These are phyloP conservation scores for Isichthys henryi DNA, from an alignment of 2,113 vertebrate genomes.

Conservation along the genomic window DNA sequence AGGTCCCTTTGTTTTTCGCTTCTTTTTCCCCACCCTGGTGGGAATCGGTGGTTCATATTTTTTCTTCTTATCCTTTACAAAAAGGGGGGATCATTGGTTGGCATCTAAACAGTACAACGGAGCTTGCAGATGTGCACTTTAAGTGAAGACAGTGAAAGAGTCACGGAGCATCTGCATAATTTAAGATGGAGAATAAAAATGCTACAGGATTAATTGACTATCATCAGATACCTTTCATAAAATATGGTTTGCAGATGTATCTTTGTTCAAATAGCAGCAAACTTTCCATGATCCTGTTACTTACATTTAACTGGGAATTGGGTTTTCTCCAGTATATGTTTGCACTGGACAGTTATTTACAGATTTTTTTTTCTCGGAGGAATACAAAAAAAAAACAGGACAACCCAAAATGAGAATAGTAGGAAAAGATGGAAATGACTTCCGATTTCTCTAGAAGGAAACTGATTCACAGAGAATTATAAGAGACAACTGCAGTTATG, in stretches of 20 bases:
- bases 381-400: background rate
- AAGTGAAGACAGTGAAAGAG: background rate
- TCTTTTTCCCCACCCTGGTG: constrained; percentile 94
- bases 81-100: background rate
- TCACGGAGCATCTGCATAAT: background rate
- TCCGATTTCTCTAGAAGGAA: background rate
- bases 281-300: background rate
- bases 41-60: constrained; percentile 97
- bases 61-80: constrained; percentile 92
- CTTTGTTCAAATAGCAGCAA: background rate
- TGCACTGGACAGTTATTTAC: background rate
- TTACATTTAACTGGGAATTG: background rate
- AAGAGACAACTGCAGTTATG: background rate
- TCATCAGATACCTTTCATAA: background rate
- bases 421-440: background rate
- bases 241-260: background rate
- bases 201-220: background rate
- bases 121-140: background rate
- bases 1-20: constrained; percentile 95
- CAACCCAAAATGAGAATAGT: background rate
- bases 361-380: background rate
- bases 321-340: background rate
- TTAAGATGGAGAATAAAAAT: background rate
- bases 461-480: background rate
- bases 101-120: background rate